Evolutionary conservation across 2,797 vertebrate species (phyloP), one percentile per base, ranked within the genome.

Genomic region (Melanotaenia trifasciata): DNA sequence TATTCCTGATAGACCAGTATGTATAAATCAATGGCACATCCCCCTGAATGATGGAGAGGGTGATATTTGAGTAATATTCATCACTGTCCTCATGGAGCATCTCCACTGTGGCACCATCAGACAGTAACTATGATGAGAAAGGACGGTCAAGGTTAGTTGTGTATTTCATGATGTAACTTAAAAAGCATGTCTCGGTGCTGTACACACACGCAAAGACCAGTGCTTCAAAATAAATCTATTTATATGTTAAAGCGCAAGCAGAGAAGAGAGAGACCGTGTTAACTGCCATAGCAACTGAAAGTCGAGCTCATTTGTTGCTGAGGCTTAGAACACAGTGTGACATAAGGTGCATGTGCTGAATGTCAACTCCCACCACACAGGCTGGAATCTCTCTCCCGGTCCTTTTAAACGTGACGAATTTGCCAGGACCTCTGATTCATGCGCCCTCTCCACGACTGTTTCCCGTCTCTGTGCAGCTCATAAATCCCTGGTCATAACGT

Each of bases 1-100:
- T 74, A 76, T 81, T 86, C 89, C 76, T 64, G n/a, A 40, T 74
- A 75, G 87, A 88, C 81, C 85, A 81, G 84, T 83, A 70, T 72
- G 78, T 88, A 89, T 87, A 92, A 93, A 93, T 93, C 92, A 90
- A 80, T 87, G 82, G 80, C 60, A 58, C 74, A 72, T 86, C 84
- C 79, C 66, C 28, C 61, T 32, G 65, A 65, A 88, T 93, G 93
- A 93, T 90, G 69, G 84, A 89, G 80, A 65, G 82, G 74, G 63
- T 67, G 81, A 81, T 81, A 85, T 85, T 84, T 87, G 75, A 83
- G 80, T 54, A 78, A 45, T 86, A 91, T 93, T 85, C 73, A 86
- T 93, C 91, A 91, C 69, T 78, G 86, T 91, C 87, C 64, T 72
- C 26, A 57, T 36, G 67, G 69, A 83, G 59, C 71, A 58, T 87